Evolutionary conservation across 2,113 vertebrate genomes (phyloP), one percentile per base, ranked within the genome.

Genomic region (Syrmaticus mikado): DNA sequence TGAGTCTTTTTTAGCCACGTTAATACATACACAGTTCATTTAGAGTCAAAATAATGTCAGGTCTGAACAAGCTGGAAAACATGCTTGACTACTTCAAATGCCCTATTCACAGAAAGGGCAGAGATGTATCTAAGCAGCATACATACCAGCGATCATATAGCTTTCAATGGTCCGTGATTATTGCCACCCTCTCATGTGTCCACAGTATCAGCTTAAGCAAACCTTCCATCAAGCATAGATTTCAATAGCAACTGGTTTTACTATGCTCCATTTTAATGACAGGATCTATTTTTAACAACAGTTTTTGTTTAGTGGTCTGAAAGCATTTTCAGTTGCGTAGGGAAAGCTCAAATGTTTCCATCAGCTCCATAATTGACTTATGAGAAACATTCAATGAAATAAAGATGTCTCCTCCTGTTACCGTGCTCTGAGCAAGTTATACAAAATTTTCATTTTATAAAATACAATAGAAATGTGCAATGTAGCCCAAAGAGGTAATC

Each of bases 61-160:
- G 83, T 18, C 74, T 86, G 83, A 64, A 67, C 83, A 84, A 88
- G 61, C 38, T 48, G 76, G 19, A 77, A 70, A 74, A 74, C 5
- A 8, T 32, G 45, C 65, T 52, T 80, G 61, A 32, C 30, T 36
- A 34, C 13, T 68, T 92, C 52, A 27, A 45, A 11, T 16, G 61
- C 3, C 27, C 46, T 16, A 0, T 45, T 58, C 34, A 66, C 38
- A 74, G 72, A 65, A 53, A 0, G 0, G 60, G 27, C 50, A 66
- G 2, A 14, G 67, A 66, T 52, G 19, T 4, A 10, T 14, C 57
- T 65, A 11, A 52, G 66, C 67, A 58, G 32, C 62, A 53, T 30
- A 50, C 8, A 40, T 14, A 41, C 48, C 11, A 11, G 32, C 16
- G 18, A 1, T 1, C 0, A 52, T 24, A 70, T 53, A 30, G 58